Conservation (phyloP, 1,140 invertebrate species). For the Cepaea nemoralis region DNA sequence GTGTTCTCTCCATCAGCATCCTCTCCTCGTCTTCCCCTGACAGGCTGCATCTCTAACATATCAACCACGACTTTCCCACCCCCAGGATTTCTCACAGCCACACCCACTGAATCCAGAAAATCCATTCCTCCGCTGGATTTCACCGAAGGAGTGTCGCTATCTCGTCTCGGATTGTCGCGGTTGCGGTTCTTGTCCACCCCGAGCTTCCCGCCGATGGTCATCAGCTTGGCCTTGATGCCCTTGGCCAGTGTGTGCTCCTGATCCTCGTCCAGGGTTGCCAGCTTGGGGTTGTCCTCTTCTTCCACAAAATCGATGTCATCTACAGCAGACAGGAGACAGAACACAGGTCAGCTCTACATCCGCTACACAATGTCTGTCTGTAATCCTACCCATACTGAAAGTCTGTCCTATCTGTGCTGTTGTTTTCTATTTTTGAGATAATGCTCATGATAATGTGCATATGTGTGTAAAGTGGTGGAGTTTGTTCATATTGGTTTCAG, state of each 20-base stretch:
- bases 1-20: background rate
- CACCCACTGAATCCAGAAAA: background rate
- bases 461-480: too few relatives aligned
- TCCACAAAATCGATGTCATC: conserved; percentile 35
- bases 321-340: background rate
- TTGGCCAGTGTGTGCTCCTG: conserved; percentile 18
- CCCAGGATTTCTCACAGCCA: background rate
- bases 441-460: too few relatives aligned
- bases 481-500: too few relatives aligned
- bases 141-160: conserved; percentile 27
- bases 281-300: background rate
- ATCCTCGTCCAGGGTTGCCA: conserved; percentile 21
- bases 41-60: conserved; percentile 20
- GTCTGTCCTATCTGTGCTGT: too few relatives aligned
- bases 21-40: background rate
- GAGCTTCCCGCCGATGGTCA: conserved; percentile 23
- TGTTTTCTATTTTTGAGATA: too few relatives aligned
- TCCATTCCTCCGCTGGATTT: conserved; percentile 7
- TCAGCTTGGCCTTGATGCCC: conserved; percentile 3
- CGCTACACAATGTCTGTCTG: too few relatives aligned
- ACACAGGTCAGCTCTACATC: too few relatives aligned
- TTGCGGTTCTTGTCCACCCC: conserved; percentile 18
- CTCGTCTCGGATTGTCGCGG: background rate
- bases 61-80: conserved; percentile 19
- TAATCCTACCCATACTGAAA: too few relatives aligned